These are phyloP conservation scores for Puma concolor DNA, from an alignment of 2,113 vertebrate genomes.

Conservation along the genomic window DNA sequence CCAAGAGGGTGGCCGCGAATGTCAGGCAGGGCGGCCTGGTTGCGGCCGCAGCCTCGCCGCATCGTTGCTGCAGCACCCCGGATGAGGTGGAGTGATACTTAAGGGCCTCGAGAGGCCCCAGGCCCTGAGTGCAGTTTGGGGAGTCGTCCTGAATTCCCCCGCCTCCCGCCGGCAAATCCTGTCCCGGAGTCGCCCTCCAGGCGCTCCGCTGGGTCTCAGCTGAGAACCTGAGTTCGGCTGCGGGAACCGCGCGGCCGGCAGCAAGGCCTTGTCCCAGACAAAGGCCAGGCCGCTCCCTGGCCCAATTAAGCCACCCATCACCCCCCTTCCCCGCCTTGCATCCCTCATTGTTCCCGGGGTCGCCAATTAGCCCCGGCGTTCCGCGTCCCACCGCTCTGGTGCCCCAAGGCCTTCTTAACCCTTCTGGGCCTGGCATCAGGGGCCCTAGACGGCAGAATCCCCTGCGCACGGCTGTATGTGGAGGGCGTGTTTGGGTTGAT, in stretches of 20 bases:
- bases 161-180: neutral
- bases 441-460: neutral
- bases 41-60: neutral
- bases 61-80: neutral
- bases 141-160: neutral
- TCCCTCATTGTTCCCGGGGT: constrained; percentile 57
- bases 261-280: constrained; percentile 42
- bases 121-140: neutral
- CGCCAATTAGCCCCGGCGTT: constrained; percentile 66
- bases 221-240: neutral
- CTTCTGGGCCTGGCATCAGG: neutral
- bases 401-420: constrained; percentile 55
- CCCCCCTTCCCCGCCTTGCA: neutral
- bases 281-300: constrained; percentile 57
- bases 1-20: neutral
- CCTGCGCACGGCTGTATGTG: neutral
- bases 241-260: neutral
- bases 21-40: rapidly evolving
- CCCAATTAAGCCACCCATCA: constrained; percentile 66
- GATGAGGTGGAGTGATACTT: neutral
- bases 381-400: constrained; percentile 5
- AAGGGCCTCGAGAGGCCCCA: neutral
- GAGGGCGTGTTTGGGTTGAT: neutral
- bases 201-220: neutral
- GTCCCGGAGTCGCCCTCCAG: neutral